phyloP scores from a whole-genome alignment of 2,797 vertebrate genomes.

The Pipistrellus pipistrellus region DNA sequence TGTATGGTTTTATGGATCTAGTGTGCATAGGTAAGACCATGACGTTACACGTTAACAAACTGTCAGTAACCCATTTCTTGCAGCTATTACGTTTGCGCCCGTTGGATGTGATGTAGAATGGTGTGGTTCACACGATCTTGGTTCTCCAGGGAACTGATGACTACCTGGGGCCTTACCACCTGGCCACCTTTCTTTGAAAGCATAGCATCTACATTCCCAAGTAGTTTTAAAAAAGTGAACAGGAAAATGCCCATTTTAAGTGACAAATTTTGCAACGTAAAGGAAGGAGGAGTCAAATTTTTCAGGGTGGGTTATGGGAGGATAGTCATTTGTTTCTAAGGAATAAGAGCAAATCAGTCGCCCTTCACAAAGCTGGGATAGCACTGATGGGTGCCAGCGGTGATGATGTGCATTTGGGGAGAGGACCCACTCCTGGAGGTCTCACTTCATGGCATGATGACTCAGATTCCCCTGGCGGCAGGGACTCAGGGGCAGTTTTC shows the following conservation, averaged over 20 bases:
- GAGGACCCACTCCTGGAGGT: neutral
- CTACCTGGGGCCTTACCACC: neutral
- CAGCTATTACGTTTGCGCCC: constrained; percentile 20
- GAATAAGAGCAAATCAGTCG: neutral
- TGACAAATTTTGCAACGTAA: neutral
- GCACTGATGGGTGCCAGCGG: fast-evolving
- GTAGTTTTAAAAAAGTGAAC: neutral
- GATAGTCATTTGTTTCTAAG: neutral
- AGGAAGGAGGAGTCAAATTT: neutral
- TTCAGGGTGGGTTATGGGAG: neutral
- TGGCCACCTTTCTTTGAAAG: constrained; percentile 24
- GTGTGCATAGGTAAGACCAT: constrained; percentile 95
- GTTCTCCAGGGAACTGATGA: neutral
- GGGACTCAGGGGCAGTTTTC: neutral
- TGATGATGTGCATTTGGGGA: fast-evolving
- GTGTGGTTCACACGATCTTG: neutral
- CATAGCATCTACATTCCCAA: neutral
- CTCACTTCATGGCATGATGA: fast-evolving
- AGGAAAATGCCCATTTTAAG: neutral
- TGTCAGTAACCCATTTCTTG: constrained; percentile 79
- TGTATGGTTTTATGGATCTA: constrained; percentile 98
- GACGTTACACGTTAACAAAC: constrained; percentile 80
- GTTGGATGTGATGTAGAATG: neutral
- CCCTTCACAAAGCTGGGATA: neutral
- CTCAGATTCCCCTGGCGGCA: neutral